Conservation (phyloP, 2,888 invertebrate species). For the Conchocele bisecta region DNA sequence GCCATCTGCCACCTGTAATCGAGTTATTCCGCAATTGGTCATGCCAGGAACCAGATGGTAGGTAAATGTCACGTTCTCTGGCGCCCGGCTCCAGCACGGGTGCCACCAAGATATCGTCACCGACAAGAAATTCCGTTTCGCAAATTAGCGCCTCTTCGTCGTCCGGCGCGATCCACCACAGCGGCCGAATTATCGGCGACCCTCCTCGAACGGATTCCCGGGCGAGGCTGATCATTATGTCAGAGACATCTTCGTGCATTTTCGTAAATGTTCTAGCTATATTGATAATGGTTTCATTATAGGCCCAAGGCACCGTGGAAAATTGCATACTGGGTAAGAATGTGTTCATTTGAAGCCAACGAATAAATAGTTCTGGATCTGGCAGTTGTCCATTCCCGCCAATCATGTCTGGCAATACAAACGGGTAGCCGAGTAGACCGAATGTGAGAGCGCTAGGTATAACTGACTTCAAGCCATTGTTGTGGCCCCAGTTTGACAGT, state of each 20-base stretch:
- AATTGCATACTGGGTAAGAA: constrained; percentile 96
- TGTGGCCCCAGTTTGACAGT: constrained; percentile 92
- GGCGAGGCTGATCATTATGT: constrained; percentile 71
- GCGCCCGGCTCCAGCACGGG: constrained; percentile 78
- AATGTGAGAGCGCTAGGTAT: constrained; percentile 89
- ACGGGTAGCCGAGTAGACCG: constrained; percentile 87
- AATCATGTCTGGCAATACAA: constrained; percentile 95
- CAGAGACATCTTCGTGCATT: constrained; percentile 68
- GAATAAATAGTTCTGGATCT: constrained; percentile 85
- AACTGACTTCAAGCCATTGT: constrained; percentile 89
- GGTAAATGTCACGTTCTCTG: constrained; percentile 73
- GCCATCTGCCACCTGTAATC: constrained; percentile 62
- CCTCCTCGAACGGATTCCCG: constrained; percentile 69
- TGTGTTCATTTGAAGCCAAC: constrained; percentile 93
- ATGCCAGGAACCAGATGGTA: constrained; percentile 69
- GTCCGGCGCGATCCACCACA: constrained; percentile 93
- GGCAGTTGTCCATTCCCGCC: constrained; percentile 78
- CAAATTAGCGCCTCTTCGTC: constrained; percentile 91
- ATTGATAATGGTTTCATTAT: constrained; percentile 62
- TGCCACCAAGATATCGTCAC: constrained; percentile 79
- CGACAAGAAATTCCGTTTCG: constrained; percentile 86
- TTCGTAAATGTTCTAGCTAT: constrained; percentile 66
- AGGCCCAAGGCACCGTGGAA: constrained; percentile 85
- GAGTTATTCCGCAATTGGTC: constrained; percentile 48
- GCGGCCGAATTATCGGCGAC: constrained; percentile 93